Evolutionary conservation across 1,140 invertebrate genomes (phyloP).

Genomic region (Drosophila mauritiana): DNA sequence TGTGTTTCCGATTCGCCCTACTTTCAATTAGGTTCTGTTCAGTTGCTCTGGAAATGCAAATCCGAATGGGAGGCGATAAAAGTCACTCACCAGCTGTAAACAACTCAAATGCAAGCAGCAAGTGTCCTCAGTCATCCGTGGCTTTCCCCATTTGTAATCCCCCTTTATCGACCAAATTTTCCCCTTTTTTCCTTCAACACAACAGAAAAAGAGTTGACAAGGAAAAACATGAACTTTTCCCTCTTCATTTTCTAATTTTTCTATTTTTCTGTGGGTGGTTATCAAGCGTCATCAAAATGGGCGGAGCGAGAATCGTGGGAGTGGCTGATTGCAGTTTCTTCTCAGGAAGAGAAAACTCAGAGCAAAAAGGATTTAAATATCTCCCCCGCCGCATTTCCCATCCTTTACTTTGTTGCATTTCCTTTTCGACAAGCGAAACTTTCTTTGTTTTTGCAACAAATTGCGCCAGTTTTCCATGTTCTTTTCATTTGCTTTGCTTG

Average conservation of each 20-base stretch:
- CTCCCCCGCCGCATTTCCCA: constrained; percentile 18
- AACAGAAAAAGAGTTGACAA: constrained; percentile 17
- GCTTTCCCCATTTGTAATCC: not conserved
- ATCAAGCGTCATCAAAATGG: constrained; percentile 23
- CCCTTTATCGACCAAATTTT: not conserved
- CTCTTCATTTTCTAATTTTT: constrained; percentile 7
- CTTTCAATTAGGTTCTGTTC: constrained; percentile 1
- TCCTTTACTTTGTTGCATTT: constrained; percentile 53
- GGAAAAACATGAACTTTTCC: constrained; percentile 20
- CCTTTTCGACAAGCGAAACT: constrained; percentile 29
- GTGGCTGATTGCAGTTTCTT: constrained; percentile 48
- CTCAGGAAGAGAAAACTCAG: not conserved
- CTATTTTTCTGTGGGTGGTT: constrained; percentile 7
- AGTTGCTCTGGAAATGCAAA: constrained; percentile 34
- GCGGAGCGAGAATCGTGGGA: constrained; percentile 1
- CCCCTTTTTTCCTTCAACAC: not conserved
- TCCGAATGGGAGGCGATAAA: constrained; percentile 47
- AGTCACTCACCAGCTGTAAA: constrained; percentile 53
- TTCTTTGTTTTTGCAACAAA: constrained; percentile 69
- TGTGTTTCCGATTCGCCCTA: not conserved
- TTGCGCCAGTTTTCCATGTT: constrained; percentile 51
- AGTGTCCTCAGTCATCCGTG: constrained; percentile 6
- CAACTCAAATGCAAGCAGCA: constrained; percentile 19
- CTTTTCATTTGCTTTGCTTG: constrained; percentile 39
- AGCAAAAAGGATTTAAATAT: constrained; percentile 49